A percentile compares a stretch with the other conserved stretches of the same genome.
These are phyloP conservation scores for Anguilla japonica DNA, from an alignment of 2,113 vertebrate species.

Conservation along the genomic window DNA sequence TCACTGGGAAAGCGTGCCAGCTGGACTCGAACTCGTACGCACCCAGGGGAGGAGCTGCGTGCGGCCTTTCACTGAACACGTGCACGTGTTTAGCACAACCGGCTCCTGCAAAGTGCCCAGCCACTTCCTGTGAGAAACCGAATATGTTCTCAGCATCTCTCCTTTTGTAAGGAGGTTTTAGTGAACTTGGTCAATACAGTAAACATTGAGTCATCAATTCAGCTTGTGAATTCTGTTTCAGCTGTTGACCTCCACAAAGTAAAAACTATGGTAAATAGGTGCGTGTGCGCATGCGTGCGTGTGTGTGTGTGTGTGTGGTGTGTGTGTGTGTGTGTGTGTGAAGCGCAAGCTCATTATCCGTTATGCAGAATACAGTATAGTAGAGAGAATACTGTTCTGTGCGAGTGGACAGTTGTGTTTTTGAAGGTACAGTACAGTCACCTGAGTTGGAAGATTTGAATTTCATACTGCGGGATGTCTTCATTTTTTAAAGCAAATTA, in stretches of 20 bases:
- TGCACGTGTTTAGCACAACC: neutral
- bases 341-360: no score
- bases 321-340: no score
- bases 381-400: neutral
- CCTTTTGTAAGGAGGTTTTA: neutral
- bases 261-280: neutral
- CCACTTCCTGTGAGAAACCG: neutral
- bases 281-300: no score
- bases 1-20: neutral
- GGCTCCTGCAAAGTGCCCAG: neutral
- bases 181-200: neutral
- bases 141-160: neutral
- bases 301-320: no score
- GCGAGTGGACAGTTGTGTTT: neutral
- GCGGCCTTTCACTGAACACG: slow-evolving; percentile 2
- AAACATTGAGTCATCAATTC: neutral
- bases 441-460: neutral
- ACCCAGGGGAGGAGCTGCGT: neutral
- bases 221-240: neutral
- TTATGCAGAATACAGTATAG: neutral
- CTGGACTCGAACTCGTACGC: neutral
- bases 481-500: neutral
- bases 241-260: neutral
- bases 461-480: neutral
- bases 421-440: neutral